Evolutionary conservation across 2,113 vertebrate genomes (phyloP), one percentile per base, ranked within the genome.

Genomic region (Cairina moschata): DNA sequence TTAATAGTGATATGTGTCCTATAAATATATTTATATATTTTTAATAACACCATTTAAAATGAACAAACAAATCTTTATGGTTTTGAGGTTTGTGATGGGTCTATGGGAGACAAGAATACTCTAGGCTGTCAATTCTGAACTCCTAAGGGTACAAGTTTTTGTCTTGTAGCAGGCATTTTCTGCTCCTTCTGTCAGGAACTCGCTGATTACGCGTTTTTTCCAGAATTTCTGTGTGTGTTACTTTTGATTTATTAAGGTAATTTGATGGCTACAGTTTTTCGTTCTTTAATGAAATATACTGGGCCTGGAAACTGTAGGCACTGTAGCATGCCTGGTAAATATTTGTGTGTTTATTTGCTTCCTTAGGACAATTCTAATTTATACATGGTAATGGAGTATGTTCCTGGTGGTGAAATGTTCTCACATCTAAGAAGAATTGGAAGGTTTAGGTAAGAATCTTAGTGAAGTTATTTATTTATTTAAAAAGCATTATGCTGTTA

Each of bases 341-440:
- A 75, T 56, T 60, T 74, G 3, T 76, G 3, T 90, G 48, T 95
- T 97, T 86, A n/a, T 65, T 96, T 90, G 29, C 66, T 72, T 86
- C 65, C 83, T 91, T 97, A 99, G 99, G 99, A 99, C 98, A 99
- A 99, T 98, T 99, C 99, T 97, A 99, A 99, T 98, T 99, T 99
- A 97, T 99, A 99, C 97, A 99, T 99, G 99, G 98, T 99, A 97
- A 99, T 99, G 99, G 99, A 99, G 96, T 99, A 99, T 96, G 99
- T 99, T 82, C 99, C 99, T 63, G 99, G 99, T 65, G 99, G 99
- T 94, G 99, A 99, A 98, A 99, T 99, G 99, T 99, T 99, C 97
- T 99, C 99, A 95, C 99, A 99, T 97, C 99, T 99, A 97, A 99
- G 99, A 98, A 99, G 99, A 98, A 99, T 99, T 36, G 99, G 99